phyloP scores from a whole-genome alignment of 1,140 invertebrate genomes.

The Zaprionus inermis region DNA sequence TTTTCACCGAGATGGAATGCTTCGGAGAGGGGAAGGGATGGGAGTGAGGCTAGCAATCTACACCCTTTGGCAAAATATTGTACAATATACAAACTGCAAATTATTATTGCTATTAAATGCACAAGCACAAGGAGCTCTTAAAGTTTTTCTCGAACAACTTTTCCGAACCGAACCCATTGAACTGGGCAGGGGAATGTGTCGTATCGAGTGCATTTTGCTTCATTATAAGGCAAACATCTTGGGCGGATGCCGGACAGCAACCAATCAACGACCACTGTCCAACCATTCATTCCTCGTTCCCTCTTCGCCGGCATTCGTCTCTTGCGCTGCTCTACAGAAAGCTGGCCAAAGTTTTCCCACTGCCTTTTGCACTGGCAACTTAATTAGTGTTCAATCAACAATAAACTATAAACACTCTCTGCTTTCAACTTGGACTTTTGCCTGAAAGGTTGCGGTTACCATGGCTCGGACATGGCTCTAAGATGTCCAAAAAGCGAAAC shows the following conservation, averaged over 20 bases:
- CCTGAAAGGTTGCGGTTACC: slow-evolving; percentile 76
- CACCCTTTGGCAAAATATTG: slow-evolving; percentile 60
- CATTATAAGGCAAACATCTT: slow-evolving; percentile 73
- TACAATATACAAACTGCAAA: slow-evolving; percentile 73
- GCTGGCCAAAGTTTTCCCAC: slow-evolving; percentile 63
- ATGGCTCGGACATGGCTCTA: slow-evolving; percentile 59
- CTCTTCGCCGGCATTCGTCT: not conserved
- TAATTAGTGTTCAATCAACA: slow-evolving; percentile 83
- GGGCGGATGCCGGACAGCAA: slow-evolving; percentile 49
- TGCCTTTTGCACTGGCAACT: slow-evolving; percentile 68
- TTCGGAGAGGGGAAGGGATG: not conserved
- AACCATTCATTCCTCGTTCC: slow-evolving; percentile 37
- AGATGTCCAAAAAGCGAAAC: slow-evolving; percentile 47
- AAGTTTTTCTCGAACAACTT: slow-evolving; percentile 67
- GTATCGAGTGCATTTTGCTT: slow-evolving; percentile 57
- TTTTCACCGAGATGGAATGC: slow-evolving; percentile 41
- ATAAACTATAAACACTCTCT: slow-evolving; percentile 82
- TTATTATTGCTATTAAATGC: slow-evolving; percentile 81
- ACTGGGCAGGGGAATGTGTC: slow-evolving; percentile 19
- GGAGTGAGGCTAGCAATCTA: slow-evolving; percentile 18
- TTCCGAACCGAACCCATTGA: slow-evolving; percentile 39
- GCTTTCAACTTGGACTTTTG: slow-evolving; percentile 72
- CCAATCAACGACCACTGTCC: slow-evolving; percentile 72
- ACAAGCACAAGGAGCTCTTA: slow-evolving; percentile 69
- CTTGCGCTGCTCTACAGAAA: not conserved